Conservation (phyloP, 1,140 invertebrate species). For the Drosophila sproati region DNA sequence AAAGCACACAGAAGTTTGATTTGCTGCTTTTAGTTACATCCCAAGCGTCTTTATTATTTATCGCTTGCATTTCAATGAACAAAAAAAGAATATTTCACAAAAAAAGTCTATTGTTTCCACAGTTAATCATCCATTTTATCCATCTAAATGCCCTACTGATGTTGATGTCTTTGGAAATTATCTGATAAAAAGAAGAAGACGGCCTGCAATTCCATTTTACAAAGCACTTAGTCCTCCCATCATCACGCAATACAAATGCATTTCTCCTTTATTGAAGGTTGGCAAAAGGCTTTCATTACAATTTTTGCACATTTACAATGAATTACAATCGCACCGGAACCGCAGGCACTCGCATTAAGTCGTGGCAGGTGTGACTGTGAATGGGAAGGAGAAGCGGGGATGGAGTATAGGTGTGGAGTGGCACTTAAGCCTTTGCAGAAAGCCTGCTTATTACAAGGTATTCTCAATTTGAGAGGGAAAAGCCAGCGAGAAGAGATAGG, state of each 20-base stretch:
- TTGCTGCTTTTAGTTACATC: not conserved
- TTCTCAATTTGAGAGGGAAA: not conserved
- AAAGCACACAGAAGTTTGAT: no score
- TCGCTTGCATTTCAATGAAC: not conserved
- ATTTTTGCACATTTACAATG: slow-evolving; percentile 46
- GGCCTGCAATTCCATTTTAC: not conserved
- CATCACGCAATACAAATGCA: slow-evolving; percentile 25
- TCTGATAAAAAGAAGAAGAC: not conserved
- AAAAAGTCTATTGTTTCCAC: not conserved
- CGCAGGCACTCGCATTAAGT: slow-evolving; percentile 37
- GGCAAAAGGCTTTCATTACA: slow-evolving; percentile 35
- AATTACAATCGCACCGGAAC: slow-evolving; percentile 35
- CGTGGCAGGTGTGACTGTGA: slow-evolving; percentile 14
- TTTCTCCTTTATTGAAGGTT: slow-evolving; percentile 12
- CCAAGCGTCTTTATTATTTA: not conserved
- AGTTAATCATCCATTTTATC: not conserved
- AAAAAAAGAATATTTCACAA: not conserved
- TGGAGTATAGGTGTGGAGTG: slow-evolving; percentile 7
- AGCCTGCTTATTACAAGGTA: slow-evolving; percentile 25
- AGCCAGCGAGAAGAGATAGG: no score
- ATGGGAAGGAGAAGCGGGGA: slow-evolving; percentile 9
- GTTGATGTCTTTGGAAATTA: not conserved
- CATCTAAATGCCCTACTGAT: not conserved
- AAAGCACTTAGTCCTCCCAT: slow-evolving; percentile 19
- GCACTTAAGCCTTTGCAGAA: slow-evolving; percentile 60